Conservation (phyloP, 2,888 invertebrate genomes). For the Mimachlamys varia region DNA sequence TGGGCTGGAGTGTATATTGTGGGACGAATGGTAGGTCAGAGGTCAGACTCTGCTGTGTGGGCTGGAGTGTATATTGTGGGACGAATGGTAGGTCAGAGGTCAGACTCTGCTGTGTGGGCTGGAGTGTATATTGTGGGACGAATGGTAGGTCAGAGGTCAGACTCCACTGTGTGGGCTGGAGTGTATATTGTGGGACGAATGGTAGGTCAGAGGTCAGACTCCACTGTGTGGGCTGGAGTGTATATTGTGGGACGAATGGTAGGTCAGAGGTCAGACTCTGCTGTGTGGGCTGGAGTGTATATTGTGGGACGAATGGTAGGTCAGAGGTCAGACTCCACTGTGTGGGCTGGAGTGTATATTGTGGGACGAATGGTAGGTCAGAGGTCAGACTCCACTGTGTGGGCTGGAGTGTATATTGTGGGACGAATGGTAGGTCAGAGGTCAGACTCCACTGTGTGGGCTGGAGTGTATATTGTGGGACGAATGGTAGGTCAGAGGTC, state of each 20-base stretch:
- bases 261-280: slow-evolving; percentile 84
- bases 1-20: slow-evolving; percentile 87
- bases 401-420: slow-evolving; percentile 88
- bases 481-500: slow-evolving; percentile 89
- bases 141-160: slow-evolving; percentile 89
- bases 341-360: slow-evolving; percentile 88
- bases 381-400: slow-evolving; percentile 89
- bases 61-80: slow-evolving; percentile 89
- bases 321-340: slow-evolving; percentile 86
- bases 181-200: slow-evolving; percentile 92
- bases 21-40: slow-evolving; percentile 91
- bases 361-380: slow-evolving; percentile 91
- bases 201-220: slow-evolving; percentile 87
- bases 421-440: slow-evolving; percentile 90
- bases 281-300: slow-evolving; percentile 89
- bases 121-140: slow-evolving; percentile 91
- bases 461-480: slow-evolving; percentile 90
- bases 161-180: slow-evolving; percentile 87
- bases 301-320: slow-evolving; percentile 93
- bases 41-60: slow-evolving; percentile 89
- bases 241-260: slow-evolving; percentile 94
- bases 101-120: slow-evolving; percentile 87
- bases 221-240: slow-evolving; percentile 88
- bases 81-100: slow-evolving; percentile 90
- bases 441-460: slow-evolving; percentile 88